Percentiles rank a stretch among this genome's conserved stretches.
phyloP scores from a whole-genome alignment of 1,140 invertebrate genomes.

The Sycophila sp. region DNA sequence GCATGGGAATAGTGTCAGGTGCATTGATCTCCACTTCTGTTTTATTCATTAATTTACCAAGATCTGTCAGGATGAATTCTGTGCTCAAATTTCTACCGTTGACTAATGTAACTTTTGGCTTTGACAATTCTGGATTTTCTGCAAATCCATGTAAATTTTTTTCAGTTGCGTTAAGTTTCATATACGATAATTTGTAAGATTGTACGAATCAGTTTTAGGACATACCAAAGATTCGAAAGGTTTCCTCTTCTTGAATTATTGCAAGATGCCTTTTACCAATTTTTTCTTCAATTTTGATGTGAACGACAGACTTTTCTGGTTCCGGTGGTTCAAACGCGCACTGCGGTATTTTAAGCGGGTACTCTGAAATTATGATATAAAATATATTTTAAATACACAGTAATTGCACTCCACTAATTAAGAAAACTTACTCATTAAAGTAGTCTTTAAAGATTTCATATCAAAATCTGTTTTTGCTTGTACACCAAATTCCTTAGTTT shows the following conservation, averaged over 20 bases:
- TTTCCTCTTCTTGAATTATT: constrained; percentile 59
- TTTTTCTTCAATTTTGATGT: constrained; percentile 56
- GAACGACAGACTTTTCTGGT: constrained; percentile 57
- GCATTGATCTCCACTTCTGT: constrained; percentile 54
- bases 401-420: neutral
- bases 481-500: constrained; percentile 40
- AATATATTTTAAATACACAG: neutral
- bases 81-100: constrained; percentile 51
- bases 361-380: constrained; percentile 41
- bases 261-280: constrained; percentile 59
- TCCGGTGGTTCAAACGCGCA: constrained; percentile 50
- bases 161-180: too few relatives aligned
- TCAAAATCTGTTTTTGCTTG: constrained; percentile 36
- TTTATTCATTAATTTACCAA: constrained; percentile 53
- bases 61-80: constrained; percentile 55
- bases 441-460: constrained; percentile 24
- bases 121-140: constrained; percentile 63
- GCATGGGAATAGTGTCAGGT: constrained; percentile 47
- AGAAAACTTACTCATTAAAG: constrained; percentile 26
- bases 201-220: neutral
- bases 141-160: constrained; percentile 1
- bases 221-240: constrained; percentile 59
- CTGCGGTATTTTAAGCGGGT: constrained; percentile 51
- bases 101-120: constrained; percentile 56
- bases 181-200: neutral